Base-by-base conservation (phyloP, 2,888 invertebrate genomes). In the Urechis unicinctus region DNA sequence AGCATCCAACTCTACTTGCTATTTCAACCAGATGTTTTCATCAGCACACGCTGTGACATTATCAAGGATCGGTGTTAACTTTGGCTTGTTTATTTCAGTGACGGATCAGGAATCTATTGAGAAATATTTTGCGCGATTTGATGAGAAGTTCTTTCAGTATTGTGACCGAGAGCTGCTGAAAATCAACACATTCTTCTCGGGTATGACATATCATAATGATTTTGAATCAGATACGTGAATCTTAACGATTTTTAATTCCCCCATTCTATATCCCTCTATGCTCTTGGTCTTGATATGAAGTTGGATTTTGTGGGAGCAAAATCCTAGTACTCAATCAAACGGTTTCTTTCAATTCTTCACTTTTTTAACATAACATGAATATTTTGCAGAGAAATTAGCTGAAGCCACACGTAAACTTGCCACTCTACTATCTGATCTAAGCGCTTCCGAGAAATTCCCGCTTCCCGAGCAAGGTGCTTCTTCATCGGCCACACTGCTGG, bases 381-480 rank as follows among this genome's bases (percentile, higher is more conserved):
- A 28, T 44, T 80, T 61, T 60, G 45, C 78, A 88, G 94, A 96
- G 81, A 98, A 98, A 79, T 82, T 97, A 67, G 96, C 97, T 0
- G 97, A 97, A 82, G 97, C 96, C 0, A 94, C 91, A 1, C 84
- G 96, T 63, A 95, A 94, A 80, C 94, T 88, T 79, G 91, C 91
- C 24, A 90, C 87, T 48, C 80, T 97, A 21, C 88, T 89, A 76
- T 89, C 88, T 53, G 96, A 97, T 74, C 80, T 97, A 1, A 88
- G 85, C 60, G 77, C 79, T 2, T 80, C 82, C 1, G 67, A 75
- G 28, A 70, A 75, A 13, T 52, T 31, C 3, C 17, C 36, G 24
- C 41, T 24, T 13, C 51, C 43, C n/a, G 22, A 22, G 50, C 29
- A 53, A 28, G 46, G 30, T 24, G 53, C n/a, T 13, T 50, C 26